Evolutionary conservation across 2,888 invertebrate species (phyloP), one percentile per base, ranked within the genome.

Genomic region (Orchesellides sinensis): DNA sequence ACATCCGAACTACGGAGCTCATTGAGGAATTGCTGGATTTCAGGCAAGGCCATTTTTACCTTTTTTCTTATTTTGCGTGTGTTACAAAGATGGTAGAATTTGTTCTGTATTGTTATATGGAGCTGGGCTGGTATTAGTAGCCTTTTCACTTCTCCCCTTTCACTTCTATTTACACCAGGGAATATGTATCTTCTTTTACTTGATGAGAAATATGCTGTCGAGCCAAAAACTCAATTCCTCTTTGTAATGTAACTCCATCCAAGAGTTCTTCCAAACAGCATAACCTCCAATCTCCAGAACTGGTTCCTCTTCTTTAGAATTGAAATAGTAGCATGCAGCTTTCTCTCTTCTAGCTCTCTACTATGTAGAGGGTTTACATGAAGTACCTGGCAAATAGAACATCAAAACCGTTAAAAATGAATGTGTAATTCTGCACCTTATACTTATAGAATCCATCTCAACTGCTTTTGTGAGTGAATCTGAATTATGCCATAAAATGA

Each of bases 41-140:
- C 79, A 52, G 63, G 40, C 63, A 79, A 61, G 29, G 83, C 83
- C 83, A 83, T 83, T 69, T 82, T 82, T 52, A 12, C 25, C 6
- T 29, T 5, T 47, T 45, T 21, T 65, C 65, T 32, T 32, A 5
- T 32, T 6, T 32, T 10, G 5, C 5, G 5, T 32, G 10, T 32
- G 32, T 32, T 32, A 5, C 6, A 32, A 32, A 14, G 40, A 1
- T 14, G 40, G 10, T n/a, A 40, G 40, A 10, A 10, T 21, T 52
- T 52, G 52, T 10, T 52, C 17, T 52, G 21, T 32, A n/a, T 40
- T 10, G 5, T 5, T 32, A 10, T 32, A 10, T 32, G 49, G 14
- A 5, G 14, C n/a, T 3, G 49, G 8, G 14, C 14, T 49, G 14
- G 14, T 49, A 14, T 49, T 52, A 1, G 52, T 17, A 17, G 52